Evolutionary conservation across 2,797 vertebrate genomes (phyloP), one percentile per base, ranked within the genome.

Genomic region (Peromyscus aztecus): DNA sequence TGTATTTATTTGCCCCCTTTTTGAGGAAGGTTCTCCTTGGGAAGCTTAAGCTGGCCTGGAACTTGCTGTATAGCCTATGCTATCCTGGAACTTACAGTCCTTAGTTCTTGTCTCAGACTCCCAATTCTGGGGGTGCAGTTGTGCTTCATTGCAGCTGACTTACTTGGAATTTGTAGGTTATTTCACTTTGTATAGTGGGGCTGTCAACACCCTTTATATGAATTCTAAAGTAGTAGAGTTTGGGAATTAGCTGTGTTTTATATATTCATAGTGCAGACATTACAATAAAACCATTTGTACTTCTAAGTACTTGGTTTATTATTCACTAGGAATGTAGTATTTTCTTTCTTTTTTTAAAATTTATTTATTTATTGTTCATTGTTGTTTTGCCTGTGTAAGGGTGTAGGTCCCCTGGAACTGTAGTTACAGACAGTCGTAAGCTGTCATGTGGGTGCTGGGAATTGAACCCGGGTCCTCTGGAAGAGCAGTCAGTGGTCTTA

Each of bases 261-360:
- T 52, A 69, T 61, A 80, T 81, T 43, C 73, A 71, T 80, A 94
- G 1, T 86, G 76, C 65, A 94, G 23, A 88, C 17, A 91, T 40
- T 23, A 23, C 57, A 89, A 46, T 52, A 92, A 52, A 93, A 85
- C 40, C 73, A 94, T 94, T 89, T 94, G 71, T 40, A n/a, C 59
- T 82, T 96, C 27, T 87, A 75, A 77, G 43, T 73, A 78, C n/a
- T 61, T 71, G 31, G 73, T 85, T 80, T 95, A n/a, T 77, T 81
- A 77, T 71, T 95, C 59, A 88, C 19, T 89, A 49, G 55, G 82
- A 97, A 94, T 34, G 12, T 92, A 61, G 24, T 92, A 76, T 95
- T 90, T 59, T 94, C n/a, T 52, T 52, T 49, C 49, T 52, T 52
- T 52, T 52, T 52, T 52, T 52, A 52, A 55, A 55, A 52, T 55